Evolutionary conservation across 2,888 invertebrate genomes (phyloP).

Genomic region (Ectemnius lituratus): DNA sequence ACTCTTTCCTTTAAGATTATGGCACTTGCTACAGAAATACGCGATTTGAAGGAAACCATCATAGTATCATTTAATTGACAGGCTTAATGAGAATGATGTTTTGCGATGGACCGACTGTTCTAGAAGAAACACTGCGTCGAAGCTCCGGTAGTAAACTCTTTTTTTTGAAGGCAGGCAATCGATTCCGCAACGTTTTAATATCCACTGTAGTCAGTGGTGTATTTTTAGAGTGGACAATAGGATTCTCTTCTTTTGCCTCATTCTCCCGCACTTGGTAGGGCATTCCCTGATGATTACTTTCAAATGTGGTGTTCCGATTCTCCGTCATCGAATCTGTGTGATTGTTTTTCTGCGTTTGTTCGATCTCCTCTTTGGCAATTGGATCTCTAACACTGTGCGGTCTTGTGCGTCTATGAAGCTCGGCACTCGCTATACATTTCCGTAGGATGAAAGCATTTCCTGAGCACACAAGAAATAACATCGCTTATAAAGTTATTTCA

Average conservation of each 20-base stretch:
- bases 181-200: constrained; percentile 58
- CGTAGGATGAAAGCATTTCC: constrained; percentile 70
- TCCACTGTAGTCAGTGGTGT: constrained; percentile 68
- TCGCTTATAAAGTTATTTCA: constrained; percentile 27
- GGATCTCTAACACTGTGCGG: constrained; percentile 35
- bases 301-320: not conserved
- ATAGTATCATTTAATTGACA: constrained; percentile 1
- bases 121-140: constrained; percentile 45
- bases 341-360: not conserved
- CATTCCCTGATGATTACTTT: not conserved
- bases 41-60: no score
- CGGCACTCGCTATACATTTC: constrained; percentile 72
- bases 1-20: constrained; percentile 10
- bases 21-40: constrained; percentile 1
- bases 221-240: constrained; percentile 26
- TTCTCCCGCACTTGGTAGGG: not conserved
- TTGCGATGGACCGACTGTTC: constrained; percentile 56
- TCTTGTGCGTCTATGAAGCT: constrained; percentile 65
- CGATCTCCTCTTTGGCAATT: constrained; percentile 19
- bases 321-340: not conserved
- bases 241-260: not conserved
- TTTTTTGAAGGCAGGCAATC: constrained; percentile 62
- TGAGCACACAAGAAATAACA: constrained; percentile 27
- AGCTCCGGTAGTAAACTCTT: constrained; percentile 67
- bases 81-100: constrained; percentile 64